A percentile compares a stretch with the other conserved stretches of the same genome.
Evolutionary conservation across 2,797 vertebrate species (phyloP).

Genomic region (Cossypha dichroa): DNA sequence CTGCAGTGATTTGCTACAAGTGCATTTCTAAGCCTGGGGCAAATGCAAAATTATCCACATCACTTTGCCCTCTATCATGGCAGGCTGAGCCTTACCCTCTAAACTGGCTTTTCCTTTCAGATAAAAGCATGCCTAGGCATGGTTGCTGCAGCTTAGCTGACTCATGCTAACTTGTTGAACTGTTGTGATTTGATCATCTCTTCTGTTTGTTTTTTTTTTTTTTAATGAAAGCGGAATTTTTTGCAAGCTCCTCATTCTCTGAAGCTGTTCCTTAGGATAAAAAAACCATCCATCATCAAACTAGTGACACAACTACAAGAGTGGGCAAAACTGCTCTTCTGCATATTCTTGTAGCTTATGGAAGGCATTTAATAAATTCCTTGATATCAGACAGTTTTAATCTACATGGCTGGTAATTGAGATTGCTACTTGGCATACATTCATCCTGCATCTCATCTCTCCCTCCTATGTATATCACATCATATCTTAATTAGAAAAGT

Average conservation of each 20-base stretch:
- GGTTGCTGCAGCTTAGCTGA: slow-evolving; percentile 4
- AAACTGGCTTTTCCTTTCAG: not conserved
- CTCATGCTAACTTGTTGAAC: slow-evolving; percentile 26
- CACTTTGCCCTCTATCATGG: not conserved
- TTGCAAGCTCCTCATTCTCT: not conserved
- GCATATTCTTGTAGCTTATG: not conserved
- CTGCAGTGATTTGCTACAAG: not conserved
- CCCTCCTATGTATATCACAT: slow-evolving; percentile 23
- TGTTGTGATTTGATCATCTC: not conserved
- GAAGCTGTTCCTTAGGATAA: slow-evolving; percentile 15
- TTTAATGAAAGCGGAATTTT: not conserved
- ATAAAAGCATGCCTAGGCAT: not conserved
- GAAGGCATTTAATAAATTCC: slow-evolving; percentile 51
- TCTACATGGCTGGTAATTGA: slow-evolving; percentile 23
- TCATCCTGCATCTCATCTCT: slow-evolving; percentile 38
- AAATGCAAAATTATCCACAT: not conserved
- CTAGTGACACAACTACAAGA: not conserved
- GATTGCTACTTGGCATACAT: slow-evolving; percentile 25
- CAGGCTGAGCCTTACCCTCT: not conserved
- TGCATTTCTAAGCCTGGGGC: not conserved
- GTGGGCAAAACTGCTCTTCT: not conserved
- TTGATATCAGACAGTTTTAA: slow-evolving; percentile 30
- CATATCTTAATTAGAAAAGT: slow-evolving; percentile 56
- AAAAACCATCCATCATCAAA: slow-evolving; percentile 3
- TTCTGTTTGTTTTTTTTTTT: not conserved